These are phyloP conservation scores for Pangasianodon gigas DNA, from an alignment of 2,113 vertebrate genomes.

Conservation along the genomic window DNA sequence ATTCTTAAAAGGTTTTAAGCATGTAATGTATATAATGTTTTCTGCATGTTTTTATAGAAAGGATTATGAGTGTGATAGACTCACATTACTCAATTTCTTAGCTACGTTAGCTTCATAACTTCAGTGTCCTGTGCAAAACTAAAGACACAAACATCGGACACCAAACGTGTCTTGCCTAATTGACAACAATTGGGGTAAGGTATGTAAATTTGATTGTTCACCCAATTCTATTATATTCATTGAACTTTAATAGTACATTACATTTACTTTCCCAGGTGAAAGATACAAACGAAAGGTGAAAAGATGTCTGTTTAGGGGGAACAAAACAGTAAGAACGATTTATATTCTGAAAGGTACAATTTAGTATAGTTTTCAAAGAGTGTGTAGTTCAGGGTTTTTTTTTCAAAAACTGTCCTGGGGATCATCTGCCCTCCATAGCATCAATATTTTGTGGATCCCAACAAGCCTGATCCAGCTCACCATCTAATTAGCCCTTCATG, in stretches of 20 bases:
- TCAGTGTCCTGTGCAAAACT: neutral
- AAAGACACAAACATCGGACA: neutral
- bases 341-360: neutral
- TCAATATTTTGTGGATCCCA: slow-evolving; percentile 23
- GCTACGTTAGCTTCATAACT: neutral
- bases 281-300: neutral
- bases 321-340: neutral
- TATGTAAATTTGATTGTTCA: neutral
- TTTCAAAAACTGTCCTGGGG: slow-evolving; percentile 3
- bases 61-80: neutral
- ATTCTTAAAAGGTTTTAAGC: neutral
- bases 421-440: slow-evolving; percentile 7
- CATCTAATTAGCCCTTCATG: slow-evolving; percentile 18
- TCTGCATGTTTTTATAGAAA: neutral
- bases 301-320: neutral
- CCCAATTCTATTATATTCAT: neutral
- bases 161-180: neutral
- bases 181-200: neutral
- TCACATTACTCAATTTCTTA: neutral
- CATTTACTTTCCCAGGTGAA: neutral
- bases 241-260: neutral
- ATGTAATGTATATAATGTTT: neutral
- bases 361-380: neutral
- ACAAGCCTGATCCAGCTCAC: neutral
- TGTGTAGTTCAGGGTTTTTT: neutral